Evolutionary conservation across 1,140 invertebrate species (phyloP), one percentile per base, ranked within the genome.

Genomic region (Teleopsis dalmanni): DNA sequence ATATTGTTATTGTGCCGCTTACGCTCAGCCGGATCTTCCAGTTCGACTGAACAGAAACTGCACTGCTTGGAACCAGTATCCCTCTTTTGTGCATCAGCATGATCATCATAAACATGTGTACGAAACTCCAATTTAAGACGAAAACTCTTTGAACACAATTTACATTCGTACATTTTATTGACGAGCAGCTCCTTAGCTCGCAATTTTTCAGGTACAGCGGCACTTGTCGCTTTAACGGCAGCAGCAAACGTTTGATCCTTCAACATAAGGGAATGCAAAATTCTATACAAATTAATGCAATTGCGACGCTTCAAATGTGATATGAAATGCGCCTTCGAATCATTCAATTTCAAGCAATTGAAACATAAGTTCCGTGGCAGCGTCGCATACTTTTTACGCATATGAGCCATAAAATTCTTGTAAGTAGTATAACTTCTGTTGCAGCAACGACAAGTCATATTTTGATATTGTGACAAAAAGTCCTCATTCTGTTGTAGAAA

Each of bases 341-440:
- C 62, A 43, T 70, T 70, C 57, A 67, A 59, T 44, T 69, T 70
- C 42, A 71, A 54, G 49, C 68, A 71, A 35, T 71, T 71, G 45
- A 71, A 71, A 52, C 68, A 71, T 1, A 69, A 46, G 33, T 70
- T 70, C 33, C 68, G 56, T 34, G 68, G 62, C 52, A 71, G 41
- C 34, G 54, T 43, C 10, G 59, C 57, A 53, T 71, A 71, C 55
- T 70, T 70, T 36, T 70, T 71, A 33, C 68, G 60, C 46, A 71
- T 69, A 38, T 71, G 68, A n/a, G 65, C 68, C 68, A 71, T 71
- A 35, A 71, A 71, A 46, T 65, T 65, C 52, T 71, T 71, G 38
- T 71, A 71, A 7, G 63, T 67, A 36, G 54, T 59, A 29, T 65
- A 69, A 40, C 52, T 57, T 38, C 65, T 65, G 48, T 54, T 59